phyloP scores from a whole-genome alignment of 2,797 vertebrate genomes.

The Lithobates pipiens region DNA sequence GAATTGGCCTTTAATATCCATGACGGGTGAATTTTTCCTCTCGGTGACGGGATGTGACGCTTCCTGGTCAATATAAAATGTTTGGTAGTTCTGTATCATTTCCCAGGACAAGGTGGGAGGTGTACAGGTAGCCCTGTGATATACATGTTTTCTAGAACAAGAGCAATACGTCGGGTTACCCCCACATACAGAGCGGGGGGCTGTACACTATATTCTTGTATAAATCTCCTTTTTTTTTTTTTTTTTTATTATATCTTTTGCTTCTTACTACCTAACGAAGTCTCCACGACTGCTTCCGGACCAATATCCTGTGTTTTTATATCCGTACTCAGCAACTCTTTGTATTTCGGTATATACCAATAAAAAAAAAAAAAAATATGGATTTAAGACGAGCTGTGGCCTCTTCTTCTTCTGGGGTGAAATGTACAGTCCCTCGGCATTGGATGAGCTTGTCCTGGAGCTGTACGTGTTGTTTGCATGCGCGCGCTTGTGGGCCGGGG shows the following conservation, averaged over 20 bases:
- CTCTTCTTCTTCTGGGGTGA: neutral
- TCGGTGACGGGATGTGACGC: no score
- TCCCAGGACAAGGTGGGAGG: neutral
- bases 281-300: slow-evolving; percentile 30
- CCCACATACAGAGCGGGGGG: neutral
- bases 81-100: neutral
- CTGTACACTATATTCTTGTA: slow-evolving; percentile 33
- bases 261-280: slow-evolving; percentile 45
- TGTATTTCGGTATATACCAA: slow-evolving; percentile 47
- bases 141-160: slow-evolving; percentile 4
- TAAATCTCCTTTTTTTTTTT: slow-evolving; percentile 26
- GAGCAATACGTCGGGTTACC: slow-evolving; percentile 31
- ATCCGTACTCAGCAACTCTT: slow-evolving; percentile 15
- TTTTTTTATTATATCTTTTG: slow-evolving; percentile 16
- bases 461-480: no score
- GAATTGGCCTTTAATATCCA: no score
- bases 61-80: neutral
- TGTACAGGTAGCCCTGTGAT: neutral
- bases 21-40: neutral
- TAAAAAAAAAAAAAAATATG: slow-evolving; percentile 9
- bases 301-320: slow-evolving; percentile 45
- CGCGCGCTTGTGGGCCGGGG: no score
- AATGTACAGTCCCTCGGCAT: no score
- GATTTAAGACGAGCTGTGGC: neutral
- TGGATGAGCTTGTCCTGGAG: no score